A percentile compares a stretch with the other conserved stretches of the same genome.
Conservation (phyloP, 2,113 vertebrate species). For the Electrona antarctica region DNA sequence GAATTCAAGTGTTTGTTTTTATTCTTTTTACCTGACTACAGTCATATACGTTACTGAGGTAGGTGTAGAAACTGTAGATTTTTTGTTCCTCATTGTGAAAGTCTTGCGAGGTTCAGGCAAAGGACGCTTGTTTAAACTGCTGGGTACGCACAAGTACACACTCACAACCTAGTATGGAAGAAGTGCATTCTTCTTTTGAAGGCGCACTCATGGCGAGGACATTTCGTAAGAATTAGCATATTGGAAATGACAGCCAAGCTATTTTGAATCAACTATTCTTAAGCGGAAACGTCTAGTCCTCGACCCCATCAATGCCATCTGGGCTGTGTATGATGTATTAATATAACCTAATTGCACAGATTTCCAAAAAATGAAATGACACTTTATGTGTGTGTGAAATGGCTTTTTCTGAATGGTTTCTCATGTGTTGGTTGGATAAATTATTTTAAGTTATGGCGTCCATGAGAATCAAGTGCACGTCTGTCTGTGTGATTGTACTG, state of each 20-base stretch:
- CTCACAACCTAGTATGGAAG: constrained; percentile 2
- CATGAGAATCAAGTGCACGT: constrained; percentile 49
- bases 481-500: constrained; percentile 46
- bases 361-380: constrained; percentile 20
- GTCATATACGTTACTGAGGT: constrained; percentile 11
- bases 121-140: constrained; percentile 35
- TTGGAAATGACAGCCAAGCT: constrained; percentile 18
- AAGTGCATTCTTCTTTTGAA: neutral
- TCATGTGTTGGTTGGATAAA: constrained; percentile 48
- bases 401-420: constrained; percentile 46
- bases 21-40: no score
- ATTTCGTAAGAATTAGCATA: constrained; percentile 4
- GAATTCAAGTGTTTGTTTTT: no score
- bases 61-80: constrained; percentile 10
- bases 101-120: constrained; percentile 23
- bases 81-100: constrained; percentile 9
- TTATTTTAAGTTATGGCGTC: constrained; percentile 66
- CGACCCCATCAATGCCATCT: neutral
- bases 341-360: neutral
- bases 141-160: constrained; percentile 54
- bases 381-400: constrained; percentile 41
- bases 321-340: neutral
- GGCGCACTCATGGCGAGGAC: constrained; percentile 1
- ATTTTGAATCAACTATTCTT: neutral
- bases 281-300: constrained; percentile 21